A percentile compares a stretch with the other conserved stretches of the same genome.
These are phyloP conservation scores for Eufriesea mexicana DNA, from an alignment of 1,140 invertebrate species.

Conservation along the genomic window DNA sequence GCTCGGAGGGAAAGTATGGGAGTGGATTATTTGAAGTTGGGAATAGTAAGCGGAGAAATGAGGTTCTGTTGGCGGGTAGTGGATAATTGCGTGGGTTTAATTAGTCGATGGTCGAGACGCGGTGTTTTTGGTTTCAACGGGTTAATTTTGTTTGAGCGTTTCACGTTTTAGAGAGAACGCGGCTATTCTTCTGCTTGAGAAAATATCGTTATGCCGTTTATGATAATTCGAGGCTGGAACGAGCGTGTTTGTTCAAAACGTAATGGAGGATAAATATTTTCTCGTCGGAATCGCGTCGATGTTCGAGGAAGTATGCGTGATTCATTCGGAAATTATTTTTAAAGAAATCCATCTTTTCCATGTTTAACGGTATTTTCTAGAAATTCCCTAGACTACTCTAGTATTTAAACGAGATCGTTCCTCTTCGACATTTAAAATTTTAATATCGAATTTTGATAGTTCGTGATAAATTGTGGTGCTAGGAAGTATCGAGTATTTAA, in stretches of 20 bases:
- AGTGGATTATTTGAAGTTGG: too few species aligned
- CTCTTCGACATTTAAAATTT: too few species aligned
- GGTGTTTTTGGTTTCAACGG: too few species aligned
- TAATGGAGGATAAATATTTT: slow-evolving; percentile 23
- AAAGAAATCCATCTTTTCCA: neutral
- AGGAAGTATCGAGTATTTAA: too few species aligned
- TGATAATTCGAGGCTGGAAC: slow-evolving; percentile 19
- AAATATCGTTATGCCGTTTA: slow-evolving; percentile 40
- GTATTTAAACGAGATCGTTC: too few species aligned
- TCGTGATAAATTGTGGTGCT: too few species aligned
- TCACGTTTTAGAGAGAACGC: slow-evolving; percentile 4
- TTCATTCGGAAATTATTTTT: slow-evolving; percentile 2
- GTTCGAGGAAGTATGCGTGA: slow-evolving; percentile 13
- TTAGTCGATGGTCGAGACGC: neutral
- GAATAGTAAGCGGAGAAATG: neutral
- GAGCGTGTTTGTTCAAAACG: slow-evolving; percentile 26
- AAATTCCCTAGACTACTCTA: too few species aligned
- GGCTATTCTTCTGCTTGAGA: neutral
- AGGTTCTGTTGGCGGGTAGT: neutral
- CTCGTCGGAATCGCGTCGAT: neutral
- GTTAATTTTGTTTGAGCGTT: neutral
- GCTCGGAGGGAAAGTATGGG: too few species aligned
- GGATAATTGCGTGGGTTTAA: neutral
- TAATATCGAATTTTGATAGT: too few species aligned
- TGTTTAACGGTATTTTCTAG: too few species aligned